Evolutionary conservation across 2,888 invertebrate species (phyloP).

Genomic region (Amphipoea lucens): DNA sequence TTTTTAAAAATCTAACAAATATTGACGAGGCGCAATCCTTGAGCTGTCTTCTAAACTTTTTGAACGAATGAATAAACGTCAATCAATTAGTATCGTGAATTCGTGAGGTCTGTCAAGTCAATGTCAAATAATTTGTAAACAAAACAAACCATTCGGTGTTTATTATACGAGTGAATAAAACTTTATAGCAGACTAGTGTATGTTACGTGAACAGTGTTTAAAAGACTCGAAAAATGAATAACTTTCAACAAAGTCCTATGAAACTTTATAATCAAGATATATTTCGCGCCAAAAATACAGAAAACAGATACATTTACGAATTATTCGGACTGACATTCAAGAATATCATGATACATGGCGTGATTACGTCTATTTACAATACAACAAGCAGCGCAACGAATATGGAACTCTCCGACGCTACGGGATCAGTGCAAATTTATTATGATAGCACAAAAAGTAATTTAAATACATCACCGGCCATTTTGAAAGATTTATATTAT

Average conservation of each 20-base stretch:
- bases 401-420: constrained; percentile 84
- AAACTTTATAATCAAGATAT: constrained; percentile 87
- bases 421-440: constrained; percentile 83
- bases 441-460: constrained; percentile 80
- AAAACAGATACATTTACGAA: constrained; percentile 84
- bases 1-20: not conserved
- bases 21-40: not conserved
- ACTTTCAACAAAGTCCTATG: constrained; percentile 77
- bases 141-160: constrained; percentile 6
- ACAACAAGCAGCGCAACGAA: constrained; percentile 72
- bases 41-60: not conserved
- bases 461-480: constrained; percentile 67
- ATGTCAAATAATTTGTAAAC: constrained; percentile 29
- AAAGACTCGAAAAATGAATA: constrained; percentile 59
- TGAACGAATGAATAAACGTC: constrained; percentile 35
- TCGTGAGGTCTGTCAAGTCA: not conserved
- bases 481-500: constrained; percentile 74
- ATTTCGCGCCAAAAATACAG: constrained; percentile 80
- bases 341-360: constrained; percentile 85
- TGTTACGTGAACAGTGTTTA: constrained; percentile 11
- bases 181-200: not conserved
- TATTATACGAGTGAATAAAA: not conserved
- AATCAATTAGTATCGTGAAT: not conserved
- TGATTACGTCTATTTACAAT: constrained; percentile 82
- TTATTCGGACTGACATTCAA: constrained; percentile 83